Conservation (phyloP, 2,113 vertebrate genomes). For the Etheostoma spectabile region DNA sequence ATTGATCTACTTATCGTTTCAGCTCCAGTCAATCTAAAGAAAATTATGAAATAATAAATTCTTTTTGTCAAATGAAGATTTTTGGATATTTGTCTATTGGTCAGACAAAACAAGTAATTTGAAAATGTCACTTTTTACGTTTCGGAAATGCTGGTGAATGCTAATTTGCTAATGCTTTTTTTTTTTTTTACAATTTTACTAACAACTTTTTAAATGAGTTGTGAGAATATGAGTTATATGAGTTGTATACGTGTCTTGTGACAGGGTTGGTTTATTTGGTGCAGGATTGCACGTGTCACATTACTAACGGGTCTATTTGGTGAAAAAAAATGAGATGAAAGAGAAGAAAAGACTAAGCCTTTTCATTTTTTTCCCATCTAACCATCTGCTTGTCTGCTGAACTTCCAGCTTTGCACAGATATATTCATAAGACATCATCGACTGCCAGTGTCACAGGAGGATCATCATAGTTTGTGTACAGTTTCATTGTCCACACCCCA, state of each 20-base stretch:
- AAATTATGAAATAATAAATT: not conserved
- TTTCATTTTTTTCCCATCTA: not conserved
- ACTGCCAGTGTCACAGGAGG: constrained; percentile 37
- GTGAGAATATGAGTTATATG: too few relatives aligned
- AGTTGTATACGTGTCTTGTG: too few relatives aligned
- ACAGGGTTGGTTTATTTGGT: too few relatives aligned
- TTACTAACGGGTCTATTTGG: not conserved
- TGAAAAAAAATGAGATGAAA: not conserved
- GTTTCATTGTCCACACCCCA: constrained; percentile 60
- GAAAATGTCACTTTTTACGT: too few relatives aligned
- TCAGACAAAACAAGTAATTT: too few relatives aligned
- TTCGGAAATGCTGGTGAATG: too few relatives aligned
- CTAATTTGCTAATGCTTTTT: too few relatives aligned
- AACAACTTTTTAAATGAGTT: too few relatives aligned
- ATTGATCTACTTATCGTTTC: not conserved
- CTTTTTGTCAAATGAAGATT: not conserved
- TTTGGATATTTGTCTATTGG: not conserved
- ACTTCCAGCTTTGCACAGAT: constrained; percentile 12
- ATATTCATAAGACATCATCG: constrained; percentile 31
- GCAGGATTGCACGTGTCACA: not conserved
- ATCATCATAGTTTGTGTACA: constrained; percentile 60
- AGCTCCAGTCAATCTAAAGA: not conserved
- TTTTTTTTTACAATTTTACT: not conserved
- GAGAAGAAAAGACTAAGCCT: not conserved
- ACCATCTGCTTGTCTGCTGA: constrained; percentile 39